phyloP scores from a whole-genome alignment of 64 coral and sea anemone species.

The Pocillopora damicornis region DNA sequence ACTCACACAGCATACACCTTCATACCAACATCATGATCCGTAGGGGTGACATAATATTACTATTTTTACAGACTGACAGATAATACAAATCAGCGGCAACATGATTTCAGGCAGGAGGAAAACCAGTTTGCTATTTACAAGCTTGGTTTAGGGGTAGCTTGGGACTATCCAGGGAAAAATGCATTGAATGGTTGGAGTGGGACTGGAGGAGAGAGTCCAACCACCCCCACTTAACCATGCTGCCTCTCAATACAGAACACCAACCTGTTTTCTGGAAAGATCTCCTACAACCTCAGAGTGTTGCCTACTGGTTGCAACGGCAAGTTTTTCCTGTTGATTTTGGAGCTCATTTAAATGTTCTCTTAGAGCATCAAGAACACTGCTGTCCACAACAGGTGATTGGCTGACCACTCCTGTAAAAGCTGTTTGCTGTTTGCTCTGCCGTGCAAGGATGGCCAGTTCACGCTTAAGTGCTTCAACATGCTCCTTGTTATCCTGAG shows the following conservation, averaged over 20 bases:
- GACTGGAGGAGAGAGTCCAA: too few species aligned
- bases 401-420: constrained; percentile 34
- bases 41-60: too few species aligned
- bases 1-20: too few species aligned
- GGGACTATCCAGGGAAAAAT: too few species aligned
- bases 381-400: constrained; percentile 48
- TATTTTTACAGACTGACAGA: too few species aligned
- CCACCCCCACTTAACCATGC: too few species aligned
- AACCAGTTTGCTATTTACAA: too few species aligned
- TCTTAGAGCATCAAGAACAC: constrained; percentile 64
- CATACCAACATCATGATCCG: too few species aligned
- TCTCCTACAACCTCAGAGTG: constrained; percentile 53
- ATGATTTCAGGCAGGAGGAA: too few species aligned
- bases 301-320: constrained; percentile 42
- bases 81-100: too few species aligned
- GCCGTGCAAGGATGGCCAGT: constrained; percentile 62
- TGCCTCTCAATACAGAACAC: not conserved
- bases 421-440: constrained; percentile 46
- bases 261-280: constrained; percentile 82
- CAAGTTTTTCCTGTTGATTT: constrained; percentile 66
- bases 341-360: constrained; percentile 63
- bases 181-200: too few species aligned
- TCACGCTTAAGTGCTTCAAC: constrained; percentile 71
- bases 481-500: constrained; percentile 68
- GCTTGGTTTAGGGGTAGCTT: too few species aligned